phyloP scores from a whole-genome alignment of 2,888 invertebrate species.

The Leptogaster cylindrica region DNA sequence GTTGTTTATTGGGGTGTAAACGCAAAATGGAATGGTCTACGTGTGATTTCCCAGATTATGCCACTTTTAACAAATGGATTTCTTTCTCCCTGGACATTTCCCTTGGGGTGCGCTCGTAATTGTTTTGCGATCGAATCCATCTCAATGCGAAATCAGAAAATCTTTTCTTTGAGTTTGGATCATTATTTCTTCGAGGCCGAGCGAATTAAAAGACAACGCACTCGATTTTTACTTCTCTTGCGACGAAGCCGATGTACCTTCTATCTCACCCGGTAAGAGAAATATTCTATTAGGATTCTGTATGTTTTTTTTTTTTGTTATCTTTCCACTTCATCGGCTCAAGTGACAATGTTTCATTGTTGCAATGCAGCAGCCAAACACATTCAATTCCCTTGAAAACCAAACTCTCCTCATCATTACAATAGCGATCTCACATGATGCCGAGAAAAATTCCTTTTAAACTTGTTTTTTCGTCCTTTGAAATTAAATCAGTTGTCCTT shows the following conservation, averaged over 20 bases:
- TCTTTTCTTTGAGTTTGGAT: constrained; percentile 2
- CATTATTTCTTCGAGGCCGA: not conserved
- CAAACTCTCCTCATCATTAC: not conserved
- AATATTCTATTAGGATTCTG: constrained; percentile 18
- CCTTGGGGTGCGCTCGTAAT: constrained; percentile 3
- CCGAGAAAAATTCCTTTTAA: not conserved
- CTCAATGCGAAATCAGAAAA: constrained; percentile 10
- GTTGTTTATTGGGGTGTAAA: constrained; percentile 45
- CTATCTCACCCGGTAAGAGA: not conserved
- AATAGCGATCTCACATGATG: not conserved
- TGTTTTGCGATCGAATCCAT: constrained; percentile 8
- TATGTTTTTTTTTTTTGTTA: too few relatives aligned
- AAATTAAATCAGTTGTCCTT: not conserved
- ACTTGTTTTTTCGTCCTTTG: not conserved
- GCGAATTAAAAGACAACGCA: not conserved
- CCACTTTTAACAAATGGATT: constrained; percentile 41
- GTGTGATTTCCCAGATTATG: constrained; percentile 45
- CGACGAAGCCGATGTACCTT: not conserved
- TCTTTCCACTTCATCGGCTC: constrained; percentile 35
- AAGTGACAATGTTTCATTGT: constrained; percentile 25
- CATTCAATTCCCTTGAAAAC: constrained; percentile 9
- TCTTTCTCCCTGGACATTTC: constrained; percentile 11
- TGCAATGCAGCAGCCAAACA: constrained; percentile 8
- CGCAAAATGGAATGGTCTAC: constrained; percentile 20
- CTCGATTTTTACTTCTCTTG: not conserved